Evolutionary conservation across 1,140 invertebrate species (phyloP), one percentile per base, ranked within the genome.

Genomic region (Pseudomyrmex flavicornis): DNA sequence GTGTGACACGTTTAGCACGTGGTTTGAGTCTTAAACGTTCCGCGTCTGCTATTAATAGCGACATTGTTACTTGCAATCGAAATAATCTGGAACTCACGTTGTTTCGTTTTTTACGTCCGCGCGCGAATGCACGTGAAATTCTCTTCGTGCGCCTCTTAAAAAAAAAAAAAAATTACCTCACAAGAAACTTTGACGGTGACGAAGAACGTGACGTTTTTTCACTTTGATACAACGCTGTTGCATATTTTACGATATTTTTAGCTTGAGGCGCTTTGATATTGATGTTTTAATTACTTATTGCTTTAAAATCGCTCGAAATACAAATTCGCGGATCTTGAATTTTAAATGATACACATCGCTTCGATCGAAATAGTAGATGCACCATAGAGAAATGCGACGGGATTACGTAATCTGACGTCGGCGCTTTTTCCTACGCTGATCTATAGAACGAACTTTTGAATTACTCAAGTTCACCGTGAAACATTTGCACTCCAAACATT

Each of bases 351-450:
- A 5, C 7, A 48, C 15, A 59, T 35, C 17, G 35, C 17, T 54
- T 56, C 52, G 35, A 70, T 52, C 48, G 13, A 52, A 13, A n/a
- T 44, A 4, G 13, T 13, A 22, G 52, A 70, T 58, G 35, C 12
- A 56, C 12, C n/a, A 20, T 50, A 12, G 10, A 7, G n/a, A 35
- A 9, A 10, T 72, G 12, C 76, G 44, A 2, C 22, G 48, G 44
- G 17, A 70, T 80, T 80, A 72, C 66, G 68, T 79, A 79, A 79
- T 48, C 13, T 4, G 35, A 5, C 9, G 58, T 8, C 35, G 13
- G 2, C 17, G 8, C 48, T 35, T 50, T 63, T 63, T 35, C 15
- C 15, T n/a, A 56, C 44, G 17, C 13, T n/a, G 8, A 26, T 26
- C 2, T 0, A n/a, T 62, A 2, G 9, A 46, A 74, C 4, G 35